Conservation (phyloP, 2,888 invertebrate species). For the Nemotelus nigrinus region DNA sequence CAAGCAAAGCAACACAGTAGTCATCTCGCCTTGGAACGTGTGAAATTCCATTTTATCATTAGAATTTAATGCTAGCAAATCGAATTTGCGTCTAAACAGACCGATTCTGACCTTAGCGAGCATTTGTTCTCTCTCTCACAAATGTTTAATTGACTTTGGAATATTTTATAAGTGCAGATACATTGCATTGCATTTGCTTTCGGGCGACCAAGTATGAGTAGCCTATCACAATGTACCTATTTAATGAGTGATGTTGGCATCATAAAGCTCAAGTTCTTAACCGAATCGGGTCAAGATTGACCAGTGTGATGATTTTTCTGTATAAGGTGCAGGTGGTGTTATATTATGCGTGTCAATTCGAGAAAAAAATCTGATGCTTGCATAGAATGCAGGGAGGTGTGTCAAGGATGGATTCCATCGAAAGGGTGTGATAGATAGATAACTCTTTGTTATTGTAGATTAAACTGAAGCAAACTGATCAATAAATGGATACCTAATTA, state of each 20-base stretch:
- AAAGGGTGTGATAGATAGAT: too few relatives aligned
- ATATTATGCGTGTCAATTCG: too few relatives aligned
- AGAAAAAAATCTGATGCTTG: too few relatives aligned
- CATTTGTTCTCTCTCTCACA: background rate
- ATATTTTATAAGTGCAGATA: background rate
- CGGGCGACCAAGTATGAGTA: background rate
- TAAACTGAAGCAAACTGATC: too few relatives aligned
- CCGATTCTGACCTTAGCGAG: background rate
- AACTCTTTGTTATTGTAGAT: too few relatives aligned
- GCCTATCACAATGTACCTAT: background rate
- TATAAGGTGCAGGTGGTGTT: too few relatives aligned
- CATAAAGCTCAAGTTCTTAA: conserved; percentile 21
- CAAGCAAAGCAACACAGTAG: too few relatives aligned
- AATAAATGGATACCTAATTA: too few relatives aligned
- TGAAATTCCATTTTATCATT: conserved; percentile 18
- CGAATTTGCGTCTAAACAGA: background rate
- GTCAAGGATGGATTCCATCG: too few relatives aligned
- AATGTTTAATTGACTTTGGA: background rate
- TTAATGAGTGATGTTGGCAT: background rate
- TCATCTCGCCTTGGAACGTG: conserved; percentile 26
- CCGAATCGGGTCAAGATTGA: conserved; percentile 20
- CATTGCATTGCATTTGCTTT: background rate
- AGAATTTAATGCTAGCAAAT: background rate
- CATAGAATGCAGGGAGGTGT: too few relatives aligned
- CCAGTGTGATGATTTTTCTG: background rate